Percentiles rank a stretch among this genome's conserved stretches.
Conservation (phyloP, 2,888 invertebrate genomes). For the Antheraea assamensis region DNA sequence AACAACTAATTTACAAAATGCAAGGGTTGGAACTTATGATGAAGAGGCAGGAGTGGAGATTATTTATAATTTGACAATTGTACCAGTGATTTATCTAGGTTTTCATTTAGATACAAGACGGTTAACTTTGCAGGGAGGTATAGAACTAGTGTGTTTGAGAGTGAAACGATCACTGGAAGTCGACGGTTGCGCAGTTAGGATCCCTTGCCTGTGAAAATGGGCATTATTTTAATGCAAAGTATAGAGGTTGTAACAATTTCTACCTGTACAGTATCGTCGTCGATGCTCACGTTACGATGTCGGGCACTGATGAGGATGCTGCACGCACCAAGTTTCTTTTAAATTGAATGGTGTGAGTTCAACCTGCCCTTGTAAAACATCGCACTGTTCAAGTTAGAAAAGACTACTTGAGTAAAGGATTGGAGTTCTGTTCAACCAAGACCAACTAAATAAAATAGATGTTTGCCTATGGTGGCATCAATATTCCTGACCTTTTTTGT, state of each 20-base stretch:
- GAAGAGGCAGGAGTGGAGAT: slow-evolving; percentile 66
- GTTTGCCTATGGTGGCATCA: slow-evolving; percentile 54
- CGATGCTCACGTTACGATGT: slow-evolving; percentile 45
- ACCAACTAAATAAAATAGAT: slow-evolving; percentile 77
- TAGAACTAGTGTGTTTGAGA: slow-evolving; percentile 74
- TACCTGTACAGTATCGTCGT: slow-evolving; percentile 76
- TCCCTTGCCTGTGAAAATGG: slow-evolving; percentile 88
- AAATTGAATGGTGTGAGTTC: slow-evolving; percentile 81
- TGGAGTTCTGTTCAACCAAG: slow-evolving; percentile 83
- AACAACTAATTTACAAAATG: slow-evolving; percentile 65
- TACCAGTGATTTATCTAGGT: slow-evolving; percentile 67
- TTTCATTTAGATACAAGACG: slow-evolving; percentile 75
- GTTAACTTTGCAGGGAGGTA: slow-evolving; percentile 81
- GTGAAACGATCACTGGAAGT: slow-evolving; percentile 75
- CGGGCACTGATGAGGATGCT: slow-evolving; percentile 67
- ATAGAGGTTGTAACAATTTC: slow-evolving; percentile 90
- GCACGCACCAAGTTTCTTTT: slow-evolving; percentile 79
- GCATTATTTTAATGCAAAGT: slow-evolving; percentile 96
- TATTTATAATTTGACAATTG: slow-evolving; percentile 57
- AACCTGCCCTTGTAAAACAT: slow-evolving; percentile 69
- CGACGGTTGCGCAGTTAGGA: slow-evolving; percentile 78
- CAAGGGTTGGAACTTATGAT: slow-evolving; percentile 69
- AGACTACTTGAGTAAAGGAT: slow-evolving; percentile 80
- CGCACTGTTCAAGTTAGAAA: slow-evolving; percentile 82
- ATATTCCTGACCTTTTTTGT: slow-evolving; percentile 65